Evolutionary conservation across 2,888 invertebrate species (phyloP).

Genomic region (Agrochola litura): DNA sequence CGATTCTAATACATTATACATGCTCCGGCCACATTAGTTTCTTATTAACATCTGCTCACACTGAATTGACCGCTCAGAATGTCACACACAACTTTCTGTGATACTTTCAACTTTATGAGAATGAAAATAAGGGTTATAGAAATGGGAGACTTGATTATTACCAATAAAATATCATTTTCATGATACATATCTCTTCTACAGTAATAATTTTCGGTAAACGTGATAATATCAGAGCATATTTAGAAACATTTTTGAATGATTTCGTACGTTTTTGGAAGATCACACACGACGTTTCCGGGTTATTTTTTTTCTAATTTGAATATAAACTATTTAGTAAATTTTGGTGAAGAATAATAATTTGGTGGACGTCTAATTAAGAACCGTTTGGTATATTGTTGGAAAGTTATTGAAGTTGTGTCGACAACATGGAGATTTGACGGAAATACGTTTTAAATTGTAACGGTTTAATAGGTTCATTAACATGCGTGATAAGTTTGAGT

Average conservation of each 20-base stretch:
- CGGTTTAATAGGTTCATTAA: slow-evolving; percentile 43
- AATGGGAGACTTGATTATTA: slow-evolving; percentile 70
- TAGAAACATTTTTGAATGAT: slow-evolving; percentile 73
- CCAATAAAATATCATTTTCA: slow-evolving; percentile 82
- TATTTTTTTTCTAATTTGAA: slow-evolving; percentile 66
- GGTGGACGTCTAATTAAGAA: slow-evolving; percentile 62
- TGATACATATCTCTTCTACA: slow-evolving; percentile 77
- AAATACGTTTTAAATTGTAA: slow-evolving; percentile 55
- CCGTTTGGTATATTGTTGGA: slow-evolving; percentile 57
- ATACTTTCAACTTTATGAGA: slow-evolving; percentile 62
- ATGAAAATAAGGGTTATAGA: slow-evolving; percentile 50
- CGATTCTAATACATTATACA: slow-evolving; percentile 86
- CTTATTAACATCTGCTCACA: slow-evolving; percentile 76
- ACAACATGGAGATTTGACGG: slow-evolving; percentile 53
- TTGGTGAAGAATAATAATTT: slow-evolving; percentile 54
- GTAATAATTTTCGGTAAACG: slow-evolving; percentile 76
- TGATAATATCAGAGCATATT: slow-evolving; percentile 80
- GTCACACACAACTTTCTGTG: slow-evolving; percentile 44
- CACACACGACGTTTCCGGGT: slow-evolving; percentile 86
- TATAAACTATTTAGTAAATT: slow-evolving; percentile 65
- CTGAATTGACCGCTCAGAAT: slow-evolving; percentile 70
- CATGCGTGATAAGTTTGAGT: slow-evolving; percentile 24
- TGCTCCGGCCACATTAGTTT: slow-evolving; percentile 80
- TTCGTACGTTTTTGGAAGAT: slow-evolving; percentile 72
- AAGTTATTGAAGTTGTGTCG: slow-evolving; percentile 64